Evolutionary conservation across 2,113 vertebrate species (phyloP), one percentile per base, ranked within the genome.

Genomic region (Petroica traversi): DNA sequence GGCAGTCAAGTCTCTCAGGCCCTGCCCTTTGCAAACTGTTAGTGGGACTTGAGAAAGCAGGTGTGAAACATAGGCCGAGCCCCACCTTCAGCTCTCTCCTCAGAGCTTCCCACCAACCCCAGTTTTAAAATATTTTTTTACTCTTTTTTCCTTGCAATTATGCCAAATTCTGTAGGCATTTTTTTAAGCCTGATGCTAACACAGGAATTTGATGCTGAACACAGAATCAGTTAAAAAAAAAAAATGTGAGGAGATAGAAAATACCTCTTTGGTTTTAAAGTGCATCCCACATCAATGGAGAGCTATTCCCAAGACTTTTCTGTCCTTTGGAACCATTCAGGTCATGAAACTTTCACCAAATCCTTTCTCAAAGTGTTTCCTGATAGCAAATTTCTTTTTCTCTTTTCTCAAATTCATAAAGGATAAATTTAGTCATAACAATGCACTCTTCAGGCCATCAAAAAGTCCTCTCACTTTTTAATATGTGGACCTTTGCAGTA

Each of bases 11-110:
- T 41, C 33, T 34, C 31, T 31, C 23, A 10, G 31, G 11, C 28
- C 20, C 23, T 17, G 11, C 13, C 19, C 9, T 0, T 13, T 34
- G 51, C 43, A 62, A 18, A 10, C 7, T 22, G 23, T 9, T 57
- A 5, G 0, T 0, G 3, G 4, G 5, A 12, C 1, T 36, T 34
- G 8, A 55, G 48, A 45, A 51, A 28, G 17, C 33, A 23, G 29
- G 6, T 66, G 26, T 54, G 55, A 48, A 33, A n/a, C 2, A 7
- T 0, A 4, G n/a, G 31, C 26, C 40, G 33, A 57, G 33, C 18
- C 8, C 33, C 38, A 25, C 6, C 33, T 33, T 8, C 26, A 8
- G 29, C 61, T 54, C 41, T 29, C 5, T 11, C 12, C 40, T 23
- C 25, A 29, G 11, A 48, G 36, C 17, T 85, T 48, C 45, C 14